These are phyloP conservation scores for Drosophila carrolli DNA, from an alignment of 1,140 invertebrate species.

Conservation along the genomic window DNA sequence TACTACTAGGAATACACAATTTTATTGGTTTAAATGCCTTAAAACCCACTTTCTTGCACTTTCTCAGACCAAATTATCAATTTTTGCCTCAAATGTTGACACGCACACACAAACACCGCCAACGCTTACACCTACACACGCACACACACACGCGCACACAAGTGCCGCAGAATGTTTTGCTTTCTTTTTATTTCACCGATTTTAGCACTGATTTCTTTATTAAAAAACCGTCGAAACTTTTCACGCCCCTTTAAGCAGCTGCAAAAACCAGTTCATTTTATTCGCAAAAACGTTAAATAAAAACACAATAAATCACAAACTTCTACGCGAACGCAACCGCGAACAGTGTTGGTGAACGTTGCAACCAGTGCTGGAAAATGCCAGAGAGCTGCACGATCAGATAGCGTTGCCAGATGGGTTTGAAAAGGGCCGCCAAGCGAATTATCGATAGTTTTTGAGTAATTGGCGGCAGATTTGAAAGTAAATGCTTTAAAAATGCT, in stretches of 20 bases:
- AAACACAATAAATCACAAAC: slow-evolving; percentile 8
- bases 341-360: background rate
- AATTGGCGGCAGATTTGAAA: background rate
- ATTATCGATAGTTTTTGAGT: too few species aligned
- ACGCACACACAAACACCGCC: slow-evolving; percentile 9
- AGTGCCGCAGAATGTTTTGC: background rate
- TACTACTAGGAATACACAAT: background rate
- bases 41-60: slow-evolving; percentile 2
- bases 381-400: background rate
- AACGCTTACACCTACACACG: background rate
- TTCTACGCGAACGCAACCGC: slow-evolving; percentile 21
- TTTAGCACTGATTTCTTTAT: background rate
- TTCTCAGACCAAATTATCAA: slow-evolving; percentile 1
- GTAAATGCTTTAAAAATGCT: background rate
- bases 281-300: background rate
- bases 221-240: background rate
- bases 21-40: background rate
- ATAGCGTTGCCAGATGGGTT: background rate
- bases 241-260: background rate
- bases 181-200: background rate
- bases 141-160: background rate
- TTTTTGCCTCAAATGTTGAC: slow-evolving; percentile 13
- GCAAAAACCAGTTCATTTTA: slow-evolving; percentile 1
- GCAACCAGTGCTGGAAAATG: background rate
- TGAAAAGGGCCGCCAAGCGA: background rate